Evolutionary conservation across 1,140 invertebrate species (phyloP).

Genomic region (Brachionus calyciflorus): DNA sequence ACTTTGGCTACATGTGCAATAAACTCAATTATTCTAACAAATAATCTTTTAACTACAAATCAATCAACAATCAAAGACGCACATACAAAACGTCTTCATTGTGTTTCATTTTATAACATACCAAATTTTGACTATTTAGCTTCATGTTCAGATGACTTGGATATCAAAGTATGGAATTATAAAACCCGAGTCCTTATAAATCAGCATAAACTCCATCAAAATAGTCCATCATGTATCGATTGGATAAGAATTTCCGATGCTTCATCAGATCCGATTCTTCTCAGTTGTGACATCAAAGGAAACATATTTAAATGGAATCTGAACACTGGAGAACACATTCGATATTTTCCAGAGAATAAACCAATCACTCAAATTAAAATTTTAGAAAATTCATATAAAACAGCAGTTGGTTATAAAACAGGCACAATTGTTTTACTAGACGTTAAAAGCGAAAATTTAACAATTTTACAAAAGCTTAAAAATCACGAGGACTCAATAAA

Average conservation of each 20-base stretch:
- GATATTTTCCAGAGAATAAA: conserved; percentile 44
- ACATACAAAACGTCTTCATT: conserved; percentile 21
- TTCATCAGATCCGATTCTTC: background rate
- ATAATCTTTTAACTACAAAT: background rate
- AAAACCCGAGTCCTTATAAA: background rate
- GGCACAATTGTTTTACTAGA: conserved; percentile 32
- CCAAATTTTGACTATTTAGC: background rate
- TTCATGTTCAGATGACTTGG: conserved; percentile 29
- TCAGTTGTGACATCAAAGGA: conserved; percentile 38
- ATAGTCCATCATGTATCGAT: conserved; percentile 13
- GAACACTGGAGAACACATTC: background rate
- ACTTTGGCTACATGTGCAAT: background rate
- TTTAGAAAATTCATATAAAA: background rate
- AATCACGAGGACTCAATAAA: conserved; percentile 42
- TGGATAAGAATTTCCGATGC: conserved; percentile 4
- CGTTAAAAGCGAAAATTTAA: conserved; percentile 1
- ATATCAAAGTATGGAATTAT: conserved; percentile 42
- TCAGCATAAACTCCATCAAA: conserved; percentile 39
- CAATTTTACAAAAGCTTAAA: conserved; percentile 4
- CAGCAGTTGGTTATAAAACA: conserved; percentile 22
- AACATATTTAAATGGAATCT: conserved; percentile 43
- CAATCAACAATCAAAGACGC: conserved; percentile 32
- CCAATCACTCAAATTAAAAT: conserved; percentile 39
- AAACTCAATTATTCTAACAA: conserved; percentile 26
- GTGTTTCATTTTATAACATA: background rate